These are phyloP conservation scores for Heteromormyrus szaboi DNA, from an alignment of 2,797 vertebrate genomes.

Conservation along the genomic window DNA sequence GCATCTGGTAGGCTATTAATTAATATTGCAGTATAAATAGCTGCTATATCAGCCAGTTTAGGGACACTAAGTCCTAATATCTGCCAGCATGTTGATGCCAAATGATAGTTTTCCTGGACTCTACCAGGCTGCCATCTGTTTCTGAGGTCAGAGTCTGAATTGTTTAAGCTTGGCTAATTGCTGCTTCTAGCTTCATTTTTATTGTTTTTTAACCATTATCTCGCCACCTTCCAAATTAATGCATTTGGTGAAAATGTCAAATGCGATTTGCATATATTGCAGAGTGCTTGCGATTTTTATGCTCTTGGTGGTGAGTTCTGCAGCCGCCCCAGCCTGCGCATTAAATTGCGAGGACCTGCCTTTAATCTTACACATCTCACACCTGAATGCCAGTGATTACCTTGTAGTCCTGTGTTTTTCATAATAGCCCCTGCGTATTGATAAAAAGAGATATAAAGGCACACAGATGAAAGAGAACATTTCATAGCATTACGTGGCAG, in stretches of 20 bases:
- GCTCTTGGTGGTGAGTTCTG: background rate
- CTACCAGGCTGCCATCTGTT: background rate
- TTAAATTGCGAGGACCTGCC: background rate
- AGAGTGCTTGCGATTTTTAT: background rate
- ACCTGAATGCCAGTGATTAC: background rate
- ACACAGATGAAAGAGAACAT: slow-evolving; percentile 11
- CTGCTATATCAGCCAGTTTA: background rate
- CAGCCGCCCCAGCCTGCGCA: background rate
- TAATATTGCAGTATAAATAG: background rate
- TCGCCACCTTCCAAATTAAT: background rate
- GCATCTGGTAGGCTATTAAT: background rate
- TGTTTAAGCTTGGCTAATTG: slow-evolving; percentile 6
- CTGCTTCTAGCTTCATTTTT: background rate
- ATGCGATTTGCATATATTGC: background rate
- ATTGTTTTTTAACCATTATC: background rate
- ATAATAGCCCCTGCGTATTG: background rate
- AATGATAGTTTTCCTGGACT: background rate
- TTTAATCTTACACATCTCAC: slow-evolving; percentile 1
- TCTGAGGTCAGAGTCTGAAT: slow-evolving; percentile 1
- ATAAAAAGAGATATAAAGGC: background rate
- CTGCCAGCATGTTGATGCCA: background rate
- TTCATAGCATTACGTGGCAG: background rate
- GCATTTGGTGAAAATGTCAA: background rate
- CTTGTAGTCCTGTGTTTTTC: background rate
- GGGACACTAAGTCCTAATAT: background rate